Conservation (phyloP, 2,113 vertebrate species). For the Atrichornis clamosus region DNA sequence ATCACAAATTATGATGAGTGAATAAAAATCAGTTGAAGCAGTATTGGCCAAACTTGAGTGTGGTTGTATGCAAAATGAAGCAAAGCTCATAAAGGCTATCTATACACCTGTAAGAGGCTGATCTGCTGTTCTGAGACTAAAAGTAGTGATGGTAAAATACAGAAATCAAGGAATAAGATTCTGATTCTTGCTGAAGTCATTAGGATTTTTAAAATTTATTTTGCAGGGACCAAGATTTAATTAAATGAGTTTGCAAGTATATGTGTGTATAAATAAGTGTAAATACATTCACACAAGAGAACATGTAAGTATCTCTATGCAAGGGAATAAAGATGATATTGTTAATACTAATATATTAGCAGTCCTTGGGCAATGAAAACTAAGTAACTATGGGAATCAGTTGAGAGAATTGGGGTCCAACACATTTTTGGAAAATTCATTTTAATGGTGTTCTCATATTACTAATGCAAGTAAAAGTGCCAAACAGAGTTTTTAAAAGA, state of each 20-base stretch:
- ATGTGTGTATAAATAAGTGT: background rate
- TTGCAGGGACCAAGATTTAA: background rate
- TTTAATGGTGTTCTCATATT: conserved; percentile 26
- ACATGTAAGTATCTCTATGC: background rate
- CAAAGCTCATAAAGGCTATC: background rate
- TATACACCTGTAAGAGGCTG: background rate
- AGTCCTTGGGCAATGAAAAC: conserved; percentile 31
- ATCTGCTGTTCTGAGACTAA: background rate
- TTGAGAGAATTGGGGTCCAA: conserved; percentile 25
- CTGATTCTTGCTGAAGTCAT: background rate
- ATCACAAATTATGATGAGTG: background rate
- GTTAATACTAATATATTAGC: conserved; percentile 32
- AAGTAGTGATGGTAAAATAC: background rate
- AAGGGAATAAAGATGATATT: conserved; percentile 17
- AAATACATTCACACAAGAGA: conserved; percentile 8
- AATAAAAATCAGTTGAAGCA: background rate
- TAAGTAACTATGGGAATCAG: conserved; percentile 22
- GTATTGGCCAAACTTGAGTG: background rate
- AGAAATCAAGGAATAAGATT: background rate
- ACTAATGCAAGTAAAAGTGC: conserved; percentile 35
- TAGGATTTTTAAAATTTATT: background rate
- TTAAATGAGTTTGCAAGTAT: background rate
- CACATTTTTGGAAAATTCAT: conserved; percentile 24
- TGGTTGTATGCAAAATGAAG: background rate
- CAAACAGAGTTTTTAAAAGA: conserved; percentile 43